These are phyloP conservation scores for Sternotherus odoratus DNA, from an alignment of 2,797 vertebrate species.

Conservation along the genomic window DNA sequence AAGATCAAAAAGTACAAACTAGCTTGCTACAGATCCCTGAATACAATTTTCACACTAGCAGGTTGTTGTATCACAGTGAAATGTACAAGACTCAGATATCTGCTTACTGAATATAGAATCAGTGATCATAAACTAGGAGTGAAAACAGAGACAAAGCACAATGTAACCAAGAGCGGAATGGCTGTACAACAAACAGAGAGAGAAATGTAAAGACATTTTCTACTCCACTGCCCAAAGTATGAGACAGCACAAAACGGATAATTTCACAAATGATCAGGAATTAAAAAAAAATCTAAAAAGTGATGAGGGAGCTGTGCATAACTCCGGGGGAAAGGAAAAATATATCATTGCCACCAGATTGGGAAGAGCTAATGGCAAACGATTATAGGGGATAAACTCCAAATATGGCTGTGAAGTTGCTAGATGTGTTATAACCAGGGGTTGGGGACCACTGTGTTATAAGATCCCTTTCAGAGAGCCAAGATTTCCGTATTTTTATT, in stretches of 20 bases:
- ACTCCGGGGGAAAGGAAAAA: neutral
- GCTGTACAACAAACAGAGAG: fast-evolving
- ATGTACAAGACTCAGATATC: fast-evolving
- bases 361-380: neutral
- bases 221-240: neutral
- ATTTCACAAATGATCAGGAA: neutral
- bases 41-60: neutral
- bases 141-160: fast-evolving
- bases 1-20: fast-evolving
- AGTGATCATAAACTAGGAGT: no score
- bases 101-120: fast-evolving
- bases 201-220: neutral
- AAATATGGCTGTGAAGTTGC: fast-evolving
- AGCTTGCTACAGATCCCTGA: no score
- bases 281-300: neutral
- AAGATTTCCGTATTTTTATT: neutral
- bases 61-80: fast-evolving
- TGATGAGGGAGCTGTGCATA: neutral
- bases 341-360: neutral
- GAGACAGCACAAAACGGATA: neutral
- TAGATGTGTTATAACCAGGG: neutral
- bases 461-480: neutral
- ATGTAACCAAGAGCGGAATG: fast-evolving
- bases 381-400: neutral
- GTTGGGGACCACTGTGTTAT: no score